phyloP scores from a whole-genome alignment of 92 coral and sea anemone species.

The Scolanthus callimorphus region DNA sequence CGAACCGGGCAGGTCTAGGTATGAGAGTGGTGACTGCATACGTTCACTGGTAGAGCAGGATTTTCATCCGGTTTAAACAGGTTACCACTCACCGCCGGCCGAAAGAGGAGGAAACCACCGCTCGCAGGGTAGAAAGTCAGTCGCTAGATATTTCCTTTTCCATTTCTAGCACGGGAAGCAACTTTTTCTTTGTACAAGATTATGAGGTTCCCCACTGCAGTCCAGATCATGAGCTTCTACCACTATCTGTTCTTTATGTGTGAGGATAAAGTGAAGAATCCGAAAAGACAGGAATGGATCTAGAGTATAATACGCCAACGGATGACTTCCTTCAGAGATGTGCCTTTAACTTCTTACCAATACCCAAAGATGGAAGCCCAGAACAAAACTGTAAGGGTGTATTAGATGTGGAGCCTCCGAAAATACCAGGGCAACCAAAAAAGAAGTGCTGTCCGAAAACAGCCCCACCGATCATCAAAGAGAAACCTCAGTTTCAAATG shows the following conservation, averaged over 20 bases:
- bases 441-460: no score
- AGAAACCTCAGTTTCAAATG: no score
- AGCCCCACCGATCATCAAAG: no score
- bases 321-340: slow-evolving; percentile 39
- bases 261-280: slow-evolving; percentile 2
- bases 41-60: no score
- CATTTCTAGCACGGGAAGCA: slow-evolving; percentile 45
- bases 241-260: slow-evolving; percentile 58
- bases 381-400: slow-evolving; percentile 30
- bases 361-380: slow-evolving; percentile 14
- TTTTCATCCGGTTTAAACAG: no score
- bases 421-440: slow-evolving; percentile 26
- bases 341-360: slow-evolving; percentile 39
- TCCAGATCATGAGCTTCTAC: slow-evolving; percentile 37
- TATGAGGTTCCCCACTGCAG: slow-evolving; percentile 24
- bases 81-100: no score
- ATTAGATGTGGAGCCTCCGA: slow-evolving; percentile 10
- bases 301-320: slow-evolving; percentile 35
- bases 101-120: no score
- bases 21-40: no score
- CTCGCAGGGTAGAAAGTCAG: no score
- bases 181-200: slow-evolving; percentile 45
- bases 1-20: no score
- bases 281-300: not conserved
- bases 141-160: no score